A percentile compares a stretch with the other conserved stretches of the same genome.
Evolutionary conservation across 2,888 invertebrate species (phyloP).

Genomic region (Perizoma flavofasciatum): DNA sequence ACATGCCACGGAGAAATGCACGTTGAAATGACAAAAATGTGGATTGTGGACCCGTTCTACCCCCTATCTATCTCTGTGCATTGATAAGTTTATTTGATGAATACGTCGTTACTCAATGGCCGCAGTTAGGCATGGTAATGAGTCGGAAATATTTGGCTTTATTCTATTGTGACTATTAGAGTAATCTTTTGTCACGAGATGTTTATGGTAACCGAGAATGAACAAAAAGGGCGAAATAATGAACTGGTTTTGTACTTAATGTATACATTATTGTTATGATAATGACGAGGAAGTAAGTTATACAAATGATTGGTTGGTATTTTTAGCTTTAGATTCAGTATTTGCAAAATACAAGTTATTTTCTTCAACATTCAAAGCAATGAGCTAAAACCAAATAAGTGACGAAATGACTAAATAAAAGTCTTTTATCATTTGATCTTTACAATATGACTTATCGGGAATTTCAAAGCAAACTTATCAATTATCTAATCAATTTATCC

Average conservation of each 20-base stretch:
- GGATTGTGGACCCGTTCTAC: background rate
- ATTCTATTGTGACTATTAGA: conserved; percentile 27
- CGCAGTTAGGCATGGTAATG: conserved; percentile 37
- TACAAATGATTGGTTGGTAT: background rate
- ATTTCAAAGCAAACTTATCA: conserved; percentile 9
- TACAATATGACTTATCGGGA: background rate
- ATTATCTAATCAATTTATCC: conserved; percentile 15
- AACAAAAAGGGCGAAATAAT: conserved; percentile 12
- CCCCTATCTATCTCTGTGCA: conserved; percentile 1
- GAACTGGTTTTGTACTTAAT: conserved; percentile 21
- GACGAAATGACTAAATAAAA: background rate
- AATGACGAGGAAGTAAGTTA: conserved; percentile 18
- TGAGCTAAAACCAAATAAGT: background rate
- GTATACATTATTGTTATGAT: conserved; percentile 18
- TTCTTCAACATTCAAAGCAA: no score
- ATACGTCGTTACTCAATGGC: conserved; percentile 26
- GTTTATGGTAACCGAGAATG: conserved; percentile 18
- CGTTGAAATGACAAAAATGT: no score
- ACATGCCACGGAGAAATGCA: no score
- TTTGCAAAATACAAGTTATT: no score
- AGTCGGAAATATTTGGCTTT: conserved; percentile 36
- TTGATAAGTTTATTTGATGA: conserved; percentile 25
- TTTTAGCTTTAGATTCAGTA: no score
- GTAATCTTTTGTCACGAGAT: conserved; percentile 22
- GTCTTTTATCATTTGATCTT: background rate